Evolutionary conservation across 2,888 invertebrate species (phyloP).

Genomic region (Mellilla xanthometata): DNA sequence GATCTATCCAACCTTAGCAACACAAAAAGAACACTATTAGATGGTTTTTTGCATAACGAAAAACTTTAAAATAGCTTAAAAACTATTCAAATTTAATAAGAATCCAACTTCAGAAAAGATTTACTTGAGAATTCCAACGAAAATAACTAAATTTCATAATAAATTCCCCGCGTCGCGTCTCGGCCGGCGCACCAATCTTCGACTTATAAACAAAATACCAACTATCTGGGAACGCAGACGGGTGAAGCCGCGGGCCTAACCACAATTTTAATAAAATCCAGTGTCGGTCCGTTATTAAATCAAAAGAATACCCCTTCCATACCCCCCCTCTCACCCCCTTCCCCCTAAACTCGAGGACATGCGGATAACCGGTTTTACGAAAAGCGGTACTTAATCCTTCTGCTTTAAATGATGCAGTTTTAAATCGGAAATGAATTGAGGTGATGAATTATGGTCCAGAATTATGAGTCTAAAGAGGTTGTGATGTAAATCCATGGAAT

Average conservation of each 20-base stretch:
- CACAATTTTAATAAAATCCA: constrained; percentile 35
- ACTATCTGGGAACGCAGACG: constrained; percentile 28
- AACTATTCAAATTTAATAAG: background rate
- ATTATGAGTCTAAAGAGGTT: background rate
- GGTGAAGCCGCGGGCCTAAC: constrained; percentile 29
- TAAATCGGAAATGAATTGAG: constrained; percentile 20
- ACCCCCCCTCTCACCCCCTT: background rate
- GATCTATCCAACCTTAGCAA: too few species aligned
- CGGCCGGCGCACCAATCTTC: constrained; percentile 21
- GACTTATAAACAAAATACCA: constrained; percentile 28
- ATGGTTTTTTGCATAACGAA: too few species aligned
- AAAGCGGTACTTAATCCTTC: constrained; percentile 27
- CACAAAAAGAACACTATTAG: too few species aligned
- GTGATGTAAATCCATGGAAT: background rate
- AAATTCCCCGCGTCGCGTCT: constrained; percentile 22
- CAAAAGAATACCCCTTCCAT: constrained; percentile 27
- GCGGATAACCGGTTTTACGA: constrained; percentile 1
- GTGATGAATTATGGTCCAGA: background rate
- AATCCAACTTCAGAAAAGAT: background rate
- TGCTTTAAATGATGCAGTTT: constrained; percentile 28
- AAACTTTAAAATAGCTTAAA: too few species aligned
- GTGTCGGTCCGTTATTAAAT: constrained; percentile 35
- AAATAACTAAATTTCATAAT: constrained; percentile 12
- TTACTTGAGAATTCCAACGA: constrained; percentile 4
- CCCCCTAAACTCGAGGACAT: constrained; percentile 2